Conservation (phyloP, 2,113 vertebrate genomes). For the Elephantulus edwardii region DNA sequence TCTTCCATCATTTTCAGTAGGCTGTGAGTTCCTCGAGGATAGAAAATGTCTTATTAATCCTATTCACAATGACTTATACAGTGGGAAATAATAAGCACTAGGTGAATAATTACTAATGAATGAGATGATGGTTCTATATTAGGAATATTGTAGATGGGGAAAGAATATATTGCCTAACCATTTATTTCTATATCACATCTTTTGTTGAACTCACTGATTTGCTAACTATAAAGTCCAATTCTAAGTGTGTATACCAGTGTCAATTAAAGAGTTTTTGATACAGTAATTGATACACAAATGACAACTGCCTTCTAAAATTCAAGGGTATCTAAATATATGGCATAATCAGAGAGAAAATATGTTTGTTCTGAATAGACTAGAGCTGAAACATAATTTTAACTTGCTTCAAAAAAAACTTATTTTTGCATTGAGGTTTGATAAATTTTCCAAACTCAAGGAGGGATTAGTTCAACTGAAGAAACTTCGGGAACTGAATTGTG, state of each 20-base stretch:
- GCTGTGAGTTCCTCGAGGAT: neutral
- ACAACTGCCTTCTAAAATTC: neutral
- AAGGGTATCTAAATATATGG: neutral
- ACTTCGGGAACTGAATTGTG: neutral
- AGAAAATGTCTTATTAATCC: neutral
- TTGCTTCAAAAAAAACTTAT: neutral
- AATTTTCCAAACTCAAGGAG: neutral
- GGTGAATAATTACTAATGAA: neutral
- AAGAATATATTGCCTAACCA: neutral
- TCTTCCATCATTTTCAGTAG: neutral
- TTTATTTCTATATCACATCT: neutral
- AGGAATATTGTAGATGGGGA: neutral
- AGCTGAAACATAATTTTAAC: neutral
- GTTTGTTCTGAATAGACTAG: neutral
- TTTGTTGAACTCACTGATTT: neutral
- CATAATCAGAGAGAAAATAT: neutral
- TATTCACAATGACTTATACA: neutral
- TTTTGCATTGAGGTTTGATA: slow-evolving; percentile 13
- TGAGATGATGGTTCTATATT: neutral
- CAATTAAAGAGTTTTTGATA: neutral
- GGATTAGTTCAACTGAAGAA: neutral
- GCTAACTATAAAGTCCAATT: neutral
- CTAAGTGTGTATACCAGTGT: neutral
- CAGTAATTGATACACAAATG: neutral
- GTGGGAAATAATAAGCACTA: neutral